Conservation (phyloP, 1,140 invertebrate genomes). For the Cotesia glomerata region DNA sequence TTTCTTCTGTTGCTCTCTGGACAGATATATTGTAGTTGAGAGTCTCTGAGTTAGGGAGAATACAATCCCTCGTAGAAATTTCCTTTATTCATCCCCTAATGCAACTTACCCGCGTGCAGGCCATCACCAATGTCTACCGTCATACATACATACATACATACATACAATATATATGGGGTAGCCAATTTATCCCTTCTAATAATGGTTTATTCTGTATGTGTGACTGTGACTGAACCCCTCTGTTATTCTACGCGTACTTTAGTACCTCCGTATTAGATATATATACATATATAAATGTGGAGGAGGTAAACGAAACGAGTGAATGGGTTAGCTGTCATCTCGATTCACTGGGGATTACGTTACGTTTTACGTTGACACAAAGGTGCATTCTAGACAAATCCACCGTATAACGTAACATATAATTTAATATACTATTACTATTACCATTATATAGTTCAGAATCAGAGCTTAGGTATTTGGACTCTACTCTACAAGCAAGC, state of each 20-base stretch:
- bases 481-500: too few species aligned
- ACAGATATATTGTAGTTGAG: not conserved
- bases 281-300: not conserved
- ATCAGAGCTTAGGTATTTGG: too few species aligned
- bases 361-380: not conserved
- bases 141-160: conserved; percentile 17
- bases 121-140: conserved; percentile 15
- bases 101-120: conserved; percentile 24
- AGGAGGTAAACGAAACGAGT: not conserved
- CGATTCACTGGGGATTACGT: conserved; percentile 15
- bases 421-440: too few species aligned
- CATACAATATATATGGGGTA: not conserved
- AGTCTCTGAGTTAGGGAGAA: conserved; percentile 28
- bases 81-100: conserved; percentile 53
- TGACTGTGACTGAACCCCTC: not conserved
- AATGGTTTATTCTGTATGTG: not conserved
- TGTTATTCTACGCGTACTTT: too few species aligned
- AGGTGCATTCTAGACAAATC: not conserved
- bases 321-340: not conserved
- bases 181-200: not conserved
- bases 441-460: not conserved
- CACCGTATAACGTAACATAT: too few species aligned
- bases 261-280: not conserved
- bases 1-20: not conserved
- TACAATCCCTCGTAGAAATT: conserved; percentile 37